Evolutionary conservation across 1,140 invertebrate genomes (phyloP), one percentile per base, ranked within the genome.

Genomic region (Anadara kagoshimensis): DNA sequence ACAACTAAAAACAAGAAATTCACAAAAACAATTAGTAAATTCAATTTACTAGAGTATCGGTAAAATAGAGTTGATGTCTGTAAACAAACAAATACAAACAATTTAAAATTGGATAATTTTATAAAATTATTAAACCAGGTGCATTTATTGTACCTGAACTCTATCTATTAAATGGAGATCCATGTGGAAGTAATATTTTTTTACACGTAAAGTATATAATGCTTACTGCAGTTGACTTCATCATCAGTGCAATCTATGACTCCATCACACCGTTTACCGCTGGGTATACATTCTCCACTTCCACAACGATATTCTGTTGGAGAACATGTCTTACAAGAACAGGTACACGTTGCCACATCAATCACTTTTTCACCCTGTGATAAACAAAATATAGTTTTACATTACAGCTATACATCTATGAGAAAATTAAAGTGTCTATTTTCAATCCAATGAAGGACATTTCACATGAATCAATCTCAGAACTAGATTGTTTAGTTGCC

Each of bases 221-320:
- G 75, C 74, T 57, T 70, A 80, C 78, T 49, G 69, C 95, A 96
- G 67, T 92, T 89, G 3, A 90, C 86, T 88, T 97, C 95, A 88
- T 97, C 95, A 87, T 96, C 94, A 2, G 93, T 92, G 86, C 95
- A 97, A 83, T 97, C 93, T 75, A 93, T 90, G 0, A 95, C 88
- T 0, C 95, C 95, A 85, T 97, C 93, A 87, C 95, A 97, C 94
- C 94, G 95, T 0, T 90, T 88, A 1, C 91, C 88, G 68, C 92
- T 90, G 0, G 93, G 90, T 10, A 97, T 92, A 80, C 95, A 97
- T 57, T 93, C 88, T 49, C 93, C 92, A 81, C 92, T 94, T 0
- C 93, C 94, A 82, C 95, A 97, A 20, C 94, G 89, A 54, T 89
- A 90, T 14, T 92, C 92, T 20, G 91, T 91, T 14, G 82, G 76